Conservation (phyloP, 2,113 vertebrate species). For the Passer domesticus region DNA sequence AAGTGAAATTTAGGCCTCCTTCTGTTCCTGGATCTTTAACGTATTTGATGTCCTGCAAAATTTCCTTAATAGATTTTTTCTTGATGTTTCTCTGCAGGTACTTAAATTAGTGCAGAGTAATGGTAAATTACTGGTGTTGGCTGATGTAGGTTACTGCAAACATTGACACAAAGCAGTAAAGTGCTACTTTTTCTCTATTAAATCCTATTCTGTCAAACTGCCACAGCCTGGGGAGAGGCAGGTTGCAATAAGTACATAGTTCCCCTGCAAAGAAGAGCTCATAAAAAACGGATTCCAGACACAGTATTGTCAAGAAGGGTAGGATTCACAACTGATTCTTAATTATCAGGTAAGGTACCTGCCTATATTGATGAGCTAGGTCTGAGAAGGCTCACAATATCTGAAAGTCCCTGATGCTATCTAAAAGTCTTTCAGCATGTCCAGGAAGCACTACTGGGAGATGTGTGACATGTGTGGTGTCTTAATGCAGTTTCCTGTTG, state of each 20-base stretch:
- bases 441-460: not conserved
- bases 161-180: not conserved
- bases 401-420: not conserved
- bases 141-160: not conserved
- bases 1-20: not conserved
- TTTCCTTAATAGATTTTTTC: not conserved
- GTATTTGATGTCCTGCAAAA: not conserved
- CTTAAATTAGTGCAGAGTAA: not conserved
- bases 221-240: not conserved
- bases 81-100: not conserved
- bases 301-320: not conserved
- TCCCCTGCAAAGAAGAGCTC: not conserved
- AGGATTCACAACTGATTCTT: not conserved
- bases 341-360: not conserved
- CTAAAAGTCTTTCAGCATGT: not conserved
- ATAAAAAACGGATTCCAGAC: not conserved
- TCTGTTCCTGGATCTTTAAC: not conserved
- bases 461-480: not conserved
- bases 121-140: not conserved
- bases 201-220: not conserved
- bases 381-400: not conserved
- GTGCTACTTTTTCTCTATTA: not conserved
- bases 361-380: not conserved
- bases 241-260: not conserved
- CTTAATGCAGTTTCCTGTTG: not conserved